These are phyloP conservation scores for Pterocles gutturalis DNA, from an alignment of 2,113 vertebrate species.

Conservation along the genomic window DNA sequence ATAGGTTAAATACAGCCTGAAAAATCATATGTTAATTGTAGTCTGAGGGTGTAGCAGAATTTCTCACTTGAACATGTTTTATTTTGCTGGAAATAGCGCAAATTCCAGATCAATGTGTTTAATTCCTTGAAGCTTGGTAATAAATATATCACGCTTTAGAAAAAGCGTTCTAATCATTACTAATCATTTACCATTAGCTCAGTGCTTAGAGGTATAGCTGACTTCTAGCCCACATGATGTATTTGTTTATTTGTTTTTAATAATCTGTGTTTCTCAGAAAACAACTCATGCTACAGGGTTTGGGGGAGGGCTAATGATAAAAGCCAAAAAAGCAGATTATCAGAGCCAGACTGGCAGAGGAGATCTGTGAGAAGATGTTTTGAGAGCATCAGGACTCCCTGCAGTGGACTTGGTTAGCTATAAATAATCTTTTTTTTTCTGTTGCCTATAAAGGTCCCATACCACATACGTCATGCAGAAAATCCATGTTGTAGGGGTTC, in stretches of 20 bases:
- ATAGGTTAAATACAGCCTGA: conserved; percentile 37
- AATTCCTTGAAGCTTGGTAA: neutral
- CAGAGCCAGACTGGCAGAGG: neutral
- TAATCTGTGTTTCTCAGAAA: neutral
- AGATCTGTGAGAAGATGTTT: neutral
- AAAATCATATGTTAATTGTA: conserved; percentile 30
- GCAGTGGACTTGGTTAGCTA: neutral
- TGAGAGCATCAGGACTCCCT: neutral
- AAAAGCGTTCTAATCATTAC: neutral
- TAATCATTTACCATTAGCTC: neutral
- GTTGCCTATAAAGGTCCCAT: neutral
- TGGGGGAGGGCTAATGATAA: neutral
- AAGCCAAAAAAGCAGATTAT: neutral
- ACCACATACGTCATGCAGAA: rapidly evolving
- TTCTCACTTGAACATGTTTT: conserved; percentile 38
- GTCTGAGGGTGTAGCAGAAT: neutral
- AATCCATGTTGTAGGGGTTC: neutral
- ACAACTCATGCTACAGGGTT: neutral
- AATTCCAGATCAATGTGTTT: conserved; percentile 13
- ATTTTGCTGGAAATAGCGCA: conserved; percentile 38
- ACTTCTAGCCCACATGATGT: rapidly evolving
- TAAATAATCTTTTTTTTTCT: neutral
- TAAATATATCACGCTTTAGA: neutral
- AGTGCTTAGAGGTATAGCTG: neutral
- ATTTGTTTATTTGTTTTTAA: neutral